A percentile compares a stretch with the other conserved stretches of the same genome.
Evolutionary conservation across 2,113 vertebrate genomes (phyloP).

Genomic region (Gymnogyps californianus): DNA sequence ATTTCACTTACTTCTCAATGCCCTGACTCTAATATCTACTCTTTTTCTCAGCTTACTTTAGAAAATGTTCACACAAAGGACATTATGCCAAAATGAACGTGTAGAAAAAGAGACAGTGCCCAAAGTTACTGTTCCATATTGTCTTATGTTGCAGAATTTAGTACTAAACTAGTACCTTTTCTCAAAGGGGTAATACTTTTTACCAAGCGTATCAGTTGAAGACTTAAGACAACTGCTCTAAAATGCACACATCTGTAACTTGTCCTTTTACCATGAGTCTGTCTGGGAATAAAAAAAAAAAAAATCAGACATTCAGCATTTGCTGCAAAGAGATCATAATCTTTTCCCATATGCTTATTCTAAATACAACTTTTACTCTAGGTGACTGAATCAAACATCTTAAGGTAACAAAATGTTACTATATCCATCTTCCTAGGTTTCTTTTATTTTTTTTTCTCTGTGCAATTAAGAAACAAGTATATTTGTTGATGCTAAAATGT

Average conservation of each 20-base stretch:
- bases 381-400: not conserved
- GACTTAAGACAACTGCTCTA: not conserved
- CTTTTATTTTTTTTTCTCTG: not conserved
- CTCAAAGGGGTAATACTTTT: not conserved
- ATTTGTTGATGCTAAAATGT: not conserved
- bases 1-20: not conserved
- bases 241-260: not conserved
- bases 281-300: not conserved
- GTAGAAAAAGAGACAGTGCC: not conserved
- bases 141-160: not conserved
- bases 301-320: not conserved
- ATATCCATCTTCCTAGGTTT: not conserved
- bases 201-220: not conserved
- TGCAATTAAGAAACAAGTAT: not conserved
- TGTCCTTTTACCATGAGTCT: not conserved
- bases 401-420: not conserved
- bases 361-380: not conserved
- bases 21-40: not conserved
- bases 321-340: not conserved
- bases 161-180: not conserved
- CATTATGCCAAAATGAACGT: not conserved
- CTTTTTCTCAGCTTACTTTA: not conserved
- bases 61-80: not conserved
- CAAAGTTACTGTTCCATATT: not conserved
- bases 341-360: not conserved